Base-by-base conservation (phyloP, 2,797 vertebrate genomes). In the Enteromius unitaeniatus region DNA sequence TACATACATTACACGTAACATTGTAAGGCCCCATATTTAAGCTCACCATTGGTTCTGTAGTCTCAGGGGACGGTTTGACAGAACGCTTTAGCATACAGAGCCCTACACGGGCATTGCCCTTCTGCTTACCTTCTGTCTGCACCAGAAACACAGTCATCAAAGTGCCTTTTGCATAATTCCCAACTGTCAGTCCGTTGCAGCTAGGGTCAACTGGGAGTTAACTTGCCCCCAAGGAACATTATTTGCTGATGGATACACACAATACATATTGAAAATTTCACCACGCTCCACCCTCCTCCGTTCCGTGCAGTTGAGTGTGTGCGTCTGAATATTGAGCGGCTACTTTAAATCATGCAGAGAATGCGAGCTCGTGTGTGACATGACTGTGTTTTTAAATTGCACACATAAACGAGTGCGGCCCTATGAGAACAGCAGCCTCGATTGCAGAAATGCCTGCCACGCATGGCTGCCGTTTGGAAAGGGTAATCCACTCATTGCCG, bases 401-500 rank as follows among this genome's bases (percentile, higher is more conserved):
- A 86, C 92, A 88, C 89, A 89, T 92, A 92, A 93, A 93, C 91
- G 93, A 94, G 93, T 89, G 89, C 87, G 26, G 49, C 70, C 47
- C 90, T 87, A 91, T 90, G 89, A 90, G 89, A 90, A 89, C 90
- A 90, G 88, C 92, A 91, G 89, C 92, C 92, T 91, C 90, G 89
- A 92, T 92, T 90, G 84, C 90, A 89, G 91, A 90, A 94, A 94
- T 90, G 91, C 92, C 92, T 94, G 89, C 91, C 93, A 95, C 89
- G 93, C 93, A 93, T 91, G 93, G 92, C 91, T 93, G 93, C 90
- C 84, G 89, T 90, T 91, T 92, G 92, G 91, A 92, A 93, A 93
- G 93, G 91, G 91, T 95, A 94, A 95, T 95, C 93, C 92, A 94
- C 93, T 95, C 93, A 92, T 93, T 92, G 92, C 90, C 91, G 93